Evolutionary conservation across 2,113 vertebrate species (phyloP).

Genomic region (Calypte anna): DNA sequence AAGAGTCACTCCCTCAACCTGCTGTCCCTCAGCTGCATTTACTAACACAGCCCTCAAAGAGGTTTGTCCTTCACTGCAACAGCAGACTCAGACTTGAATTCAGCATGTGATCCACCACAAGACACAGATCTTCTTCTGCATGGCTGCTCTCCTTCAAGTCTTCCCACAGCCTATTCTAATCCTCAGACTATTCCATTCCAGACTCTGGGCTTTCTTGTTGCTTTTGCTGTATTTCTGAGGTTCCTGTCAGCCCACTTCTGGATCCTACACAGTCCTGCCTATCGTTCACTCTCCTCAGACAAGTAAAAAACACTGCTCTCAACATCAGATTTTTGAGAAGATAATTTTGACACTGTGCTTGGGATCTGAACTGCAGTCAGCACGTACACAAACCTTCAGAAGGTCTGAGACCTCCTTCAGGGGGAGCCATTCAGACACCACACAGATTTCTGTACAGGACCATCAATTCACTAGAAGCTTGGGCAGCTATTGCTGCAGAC

Average conservation of each 20-base stretch:
- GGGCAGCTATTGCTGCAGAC: not conserved
- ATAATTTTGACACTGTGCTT: not conserved
- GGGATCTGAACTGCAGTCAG: not conserved
- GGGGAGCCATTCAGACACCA: not conserved
- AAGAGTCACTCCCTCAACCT: not conserved
- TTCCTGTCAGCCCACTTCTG: not conserved
- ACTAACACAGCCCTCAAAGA: rapidly evolving
- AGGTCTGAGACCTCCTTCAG: not conserved
- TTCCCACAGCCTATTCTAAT: not conserved
- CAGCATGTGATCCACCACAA: not conserved
- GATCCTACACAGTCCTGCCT: rapidly evolving
- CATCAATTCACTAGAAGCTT: not conserved
- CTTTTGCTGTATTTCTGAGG: not conserved
- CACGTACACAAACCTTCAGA: rapidly evolving
- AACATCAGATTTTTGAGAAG: not conserved
- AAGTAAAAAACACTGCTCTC: not conserved
- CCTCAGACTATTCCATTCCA: not conserved
- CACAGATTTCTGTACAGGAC: not conserved
- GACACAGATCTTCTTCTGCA: not conserved
- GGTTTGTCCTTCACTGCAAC: not conserved
- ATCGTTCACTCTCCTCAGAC: not conserved
- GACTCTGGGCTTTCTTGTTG: not conserved
- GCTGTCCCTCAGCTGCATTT: not conserved
- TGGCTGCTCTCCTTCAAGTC: not conserved
- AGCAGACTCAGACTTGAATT: not conserved